Conservation (phyloP, 2,113 vertebrate species). For the Brienomyrus longianalis region DNA sequence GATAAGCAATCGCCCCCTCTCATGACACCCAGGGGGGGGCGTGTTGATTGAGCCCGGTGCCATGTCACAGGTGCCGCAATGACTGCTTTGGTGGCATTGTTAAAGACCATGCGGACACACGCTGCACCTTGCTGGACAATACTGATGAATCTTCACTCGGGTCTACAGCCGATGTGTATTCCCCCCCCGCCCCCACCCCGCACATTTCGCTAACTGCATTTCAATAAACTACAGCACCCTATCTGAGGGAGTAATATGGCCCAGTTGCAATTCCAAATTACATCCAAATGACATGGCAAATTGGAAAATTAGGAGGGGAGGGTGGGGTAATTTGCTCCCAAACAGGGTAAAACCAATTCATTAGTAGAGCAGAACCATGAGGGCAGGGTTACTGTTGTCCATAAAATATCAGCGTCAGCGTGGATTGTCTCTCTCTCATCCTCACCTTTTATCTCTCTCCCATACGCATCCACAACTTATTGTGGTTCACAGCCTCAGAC, state of each 20-base stretch:
- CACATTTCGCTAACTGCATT: conserved; percentile 46
- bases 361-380: conserved; percentile 51
- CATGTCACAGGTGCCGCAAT: background rate
- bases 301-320: conserved; percentile 70
- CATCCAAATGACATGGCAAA: conserved; percentile 69
- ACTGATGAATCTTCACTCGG: conserved; percentile 14
- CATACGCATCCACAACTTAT: background rate
- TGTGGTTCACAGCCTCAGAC: background rate
- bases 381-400: conserved; percentile 46
- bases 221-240: conserved; percentile 63
- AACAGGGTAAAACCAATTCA: conserved; percentile 71
- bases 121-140: conserved; percentile 25
- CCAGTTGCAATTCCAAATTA: conserved; percentile 62
- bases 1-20: background rate
- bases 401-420: conserved; percentile 37
- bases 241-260: conserved; percentile 63
- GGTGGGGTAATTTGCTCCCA: conserved; percentile 66
- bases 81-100: background rate
- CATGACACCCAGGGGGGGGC: background rate
- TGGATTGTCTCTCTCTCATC: conserved; percentile 26
- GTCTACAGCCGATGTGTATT: conserved; percentile 55
- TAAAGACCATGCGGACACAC: background rate
- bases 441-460: background rate
- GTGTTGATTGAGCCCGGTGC: too few species aligned
- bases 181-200: conserved; percentile 25